Base-by-base conservation (phyloP, 2,888 invertebrate species). In the Meteorus cinctellus region DNA sequence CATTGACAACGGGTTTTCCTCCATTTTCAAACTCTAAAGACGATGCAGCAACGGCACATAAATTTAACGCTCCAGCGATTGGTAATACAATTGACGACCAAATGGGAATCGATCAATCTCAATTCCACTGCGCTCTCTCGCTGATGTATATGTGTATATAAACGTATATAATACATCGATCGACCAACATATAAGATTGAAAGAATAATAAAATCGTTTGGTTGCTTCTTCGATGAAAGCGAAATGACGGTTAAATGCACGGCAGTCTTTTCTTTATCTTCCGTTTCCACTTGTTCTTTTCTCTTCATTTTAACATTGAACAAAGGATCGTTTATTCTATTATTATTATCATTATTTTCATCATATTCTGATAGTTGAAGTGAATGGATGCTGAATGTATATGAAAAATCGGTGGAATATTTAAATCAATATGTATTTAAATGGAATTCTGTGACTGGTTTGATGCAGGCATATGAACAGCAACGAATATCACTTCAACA, bases 61-160 rank as follows among this genome's bases (percentile, higher is more conserved):
- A 82, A 83, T 82, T 83, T 77, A 63, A 79, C 76, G 76, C 72
- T 75, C 63, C 70, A 75, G 72, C 73, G 82, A 83, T 82, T 77
- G 83, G 79, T 79, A 76, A 80, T 77, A 74, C 78, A 77, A 75
- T 66, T 72, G 69, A 70, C 70, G 67, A 29, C 59, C 75, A 74
- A 75, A 77, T 74, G 69, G 55, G 55, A 60, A 67, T 71, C 79
- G 74, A 81, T 83, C 79, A 79, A 78, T 83, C 81, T 82, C 80
- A 78, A 84, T 81, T 80, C 72, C 67, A 69, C n/a, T 63, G 27
- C 55, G 55, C 19, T 69, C 59, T 55, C 66, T n/a, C 24, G 16
- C 19, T 41, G 10, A 34, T 55, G 31, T 36, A 19, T 41, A 27
- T 71, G n/a, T 55, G 10, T 55, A 24, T 55, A 55, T 19, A 55